Percentiles rank a stretch among this genome's conserved stretches.
phyloP scores from a whole-genome alignment of 2,113 vertebrate genomes.

The Paedocypris sp. region DNA sequence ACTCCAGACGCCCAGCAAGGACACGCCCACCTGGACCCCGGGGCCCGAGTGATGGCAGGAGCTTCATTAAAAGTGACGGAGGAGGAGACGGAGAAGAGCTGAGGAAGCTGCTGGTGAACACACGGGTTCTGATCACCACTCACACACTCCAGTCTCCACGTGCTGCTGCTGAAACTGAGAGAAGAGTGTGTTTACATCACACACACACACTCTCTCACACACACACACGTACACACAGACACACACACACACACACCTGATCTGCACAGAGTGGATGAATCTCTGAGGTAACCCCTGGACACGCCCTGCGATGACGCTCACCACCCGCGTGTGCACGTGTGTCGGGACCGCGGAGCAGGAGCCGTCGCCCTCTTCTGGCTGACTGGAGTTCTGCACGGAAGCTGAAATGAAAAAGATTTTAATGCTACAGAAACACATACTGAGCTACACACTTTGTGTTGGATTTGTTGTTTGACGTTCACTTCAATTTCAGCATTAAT shows the following conservation, averaged over 20 bases:
- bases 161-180: conserved; percentile 61
- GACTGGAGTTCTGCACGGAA: conserved; percentile 44
- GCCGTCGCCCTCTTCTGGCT: conserved; percentile 33
- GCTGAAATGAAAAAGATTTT: neutral
- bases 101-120: conserved; percentile 41
- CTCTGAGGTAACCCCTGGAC: conserved; percentile 62
- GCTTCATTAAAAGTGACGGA: conserved; percentile 77
- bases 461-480: no score
- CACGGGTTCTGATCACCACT: conserved; percentile 50
- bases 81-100: conserved; percentile 66
- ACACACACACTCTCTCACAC: no score
- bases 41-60: conserved; percentile 52
- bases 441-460: no score
- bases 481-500: no score
- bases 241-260: no score
- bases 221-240: no score
- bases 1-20: no score
- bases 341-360: conserved; percentile 68
- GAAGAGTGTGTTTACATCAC: neutral
- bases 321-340: conserved; percentile 64
- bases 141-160: conserved; percentile 71
- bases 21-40: conserved; percentile 71
- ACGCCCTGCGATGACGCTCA: conserved; percentile 52
- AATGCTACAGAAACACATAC: no score
- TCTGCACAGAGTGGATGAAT: conserved; percentile 65